Conservation (phyloP, 1,140 invertebrate genomes). For the Drosophila micromelanica region DNA sequence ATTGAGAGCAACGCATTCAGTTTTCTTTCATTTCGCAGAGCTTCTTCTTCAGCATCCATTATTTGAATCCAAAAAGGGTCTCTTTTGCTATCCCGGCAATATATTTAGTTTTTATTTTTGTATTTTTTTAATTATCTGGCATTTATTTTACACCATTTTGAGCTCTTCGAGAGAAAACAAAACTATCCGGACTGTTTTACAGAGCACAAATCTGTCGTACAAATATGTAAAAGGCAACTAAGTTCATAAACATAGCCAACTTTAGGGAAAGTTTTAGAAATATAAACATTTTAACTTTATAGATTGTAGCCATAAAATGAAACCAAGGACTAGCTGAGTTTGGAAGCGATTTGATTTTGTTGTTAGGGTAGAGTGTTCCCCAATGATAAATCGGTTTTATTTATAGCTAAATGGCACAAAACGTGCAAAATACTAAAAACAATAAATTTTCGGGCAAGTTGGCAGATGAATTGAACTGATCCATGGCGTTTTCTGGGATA, state of each 20-base stretch:
- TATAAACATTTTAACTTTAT: too few relatives aligned
- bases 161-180: background rate
- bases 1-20: background rate
- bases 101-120: too few relatives aligned
- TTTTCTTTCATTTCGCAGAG: background rate
- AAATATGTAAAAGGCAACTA: too few relatives aligned
- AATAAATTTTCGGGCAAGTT: slow-evolving; percentile 19
- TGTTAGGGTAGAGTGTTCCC: too few relatives aligned
- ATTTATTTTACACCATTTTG: background rate
- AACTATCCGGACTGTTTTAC: background rate
- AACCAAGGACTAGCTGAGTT: background rate
- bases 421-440: too few relatives aligned
- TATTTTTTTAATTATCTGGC: too few relatives aligned
- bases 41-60: background rate
- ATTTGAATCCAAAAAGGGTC: background rate
- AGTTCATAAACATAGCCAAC: too few relatives aligned
- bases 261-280: too few relatives aligned
- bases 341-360: background rate
- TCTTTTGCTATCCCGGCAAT: background rate
- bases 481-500: slow-evolving; percentile 1
- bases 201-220: background rate
- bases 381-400: slow-evolving; percentile 9
- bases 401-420: background rate
- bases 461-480: slow-evolving; percentile 3
- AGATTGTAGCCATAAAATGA: too few relatives aligned